These are phyloP conservation scores for Thalassarche chlororhynchos DNA, from an alignment of 2,113 vertebrate genomes.

Conservation along the genomic window DNA sequence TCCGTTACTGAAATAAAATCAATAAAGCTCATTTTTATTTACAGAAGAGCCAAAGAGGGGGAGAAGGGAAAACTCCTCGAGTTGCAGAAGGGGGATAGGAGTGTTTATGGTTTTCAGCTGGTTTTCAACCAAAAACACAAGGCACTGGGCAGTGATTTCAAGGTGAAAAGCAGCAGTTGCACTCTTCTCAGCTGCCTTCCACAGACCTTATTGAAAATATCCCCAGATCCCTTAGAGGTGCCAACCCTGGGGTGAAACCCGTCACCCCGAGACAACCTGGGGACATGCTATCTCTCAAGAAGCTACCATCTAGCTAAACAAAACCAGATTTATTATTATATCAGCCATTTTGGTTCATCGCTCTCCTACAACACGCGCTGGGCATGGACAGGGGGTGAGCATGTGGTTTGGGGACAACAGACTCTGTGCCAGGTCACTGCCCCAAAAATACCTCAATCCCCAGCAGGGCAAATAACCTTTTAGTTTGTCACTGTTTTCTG, in stretches of 20 bases:
- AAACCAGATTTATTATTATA: not conserved
- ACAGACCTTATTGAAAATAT: not conserved
- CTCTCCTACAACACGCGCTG: not conserved
- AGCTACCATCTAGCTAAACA: not conserved
- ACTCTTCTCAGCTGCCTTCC: not conserved
- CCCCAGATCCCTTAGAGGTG: not conserved
- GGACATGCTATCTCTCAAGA: not conserved
- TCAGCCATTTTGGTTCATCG: not conserved
- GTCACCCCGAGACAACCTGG: too few species aligned
- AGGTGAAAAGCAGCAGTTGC: not conserved
- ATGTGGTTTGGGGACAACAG: not conserved
- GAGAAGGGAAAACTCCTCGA: not conserved
- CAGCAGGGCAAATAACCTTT: not conserved
- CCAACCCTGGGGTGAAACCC: not conserved
- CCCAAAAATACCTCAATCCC: not conserved
- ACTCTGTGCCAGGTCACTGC: fast-evolving
- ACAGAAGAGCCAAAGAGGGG: not conserved
- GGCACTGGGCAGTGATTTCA: not conserved
- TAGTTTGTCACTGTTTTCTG: not conserved
- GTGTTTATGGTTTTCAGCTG: not conserved
- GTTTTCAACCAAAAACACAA: not conserved
- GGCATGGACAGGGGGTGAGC: not conserved
- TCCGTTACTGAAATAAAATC: not conserved
- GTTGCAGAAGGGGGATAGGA: not conserved
- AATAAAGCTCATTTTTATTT: not conserved